Conservation (phyloP, 2,888 invertebrate species). For the Tetranychus truncatus region DNA sequence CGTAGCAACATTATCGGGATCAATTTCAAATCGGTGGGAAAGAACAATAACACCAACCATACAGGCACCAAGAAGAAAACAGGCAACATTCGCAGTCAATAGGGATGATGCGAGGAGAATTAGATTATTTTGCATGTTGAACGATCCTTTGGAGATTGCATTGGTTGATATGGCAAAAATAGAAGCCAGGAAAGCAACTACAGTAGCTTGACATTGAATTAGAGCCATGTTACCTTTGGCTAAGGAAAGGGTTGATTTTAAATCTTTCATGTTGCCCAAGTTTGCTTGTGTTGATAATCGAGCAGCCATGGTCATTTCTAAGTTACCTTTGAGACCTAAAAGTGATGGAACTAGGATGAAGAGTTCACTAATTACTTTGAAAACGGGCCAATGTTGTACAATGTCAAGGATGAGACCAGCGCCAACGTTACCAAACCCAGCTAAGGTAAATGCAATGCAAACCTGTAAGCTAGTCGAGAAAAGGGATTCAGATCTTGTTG, state of each 20-base stretch:
- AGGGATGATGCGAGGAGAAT: constrained; percentile 68
- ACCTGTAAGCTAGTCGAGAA: constrained; percentile 44
- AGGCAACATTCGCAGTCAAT: constrained; percentile 68
- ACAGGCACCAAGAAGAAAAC: constrained; percentile 47
- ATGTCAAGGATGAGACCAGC: constrained; percentile 65
- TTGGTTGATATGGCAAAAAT: constrained; percentile 33
- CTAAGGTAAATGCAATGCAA: constrained; percentile 55
- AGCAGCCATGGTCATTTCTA: constrained; percentile 43
- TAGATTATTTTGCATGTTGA: constrained; percentile 44
- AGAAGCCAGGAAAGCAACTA: constrained; percentile 37
- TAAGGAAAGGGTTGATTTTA: constrained; percentile 33
- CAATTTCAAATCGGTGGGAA: constrained; percentile 41
- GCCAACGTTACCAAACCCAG: constrained; percentile 76
- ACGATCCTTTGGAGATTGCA: constrained; percentile 6
- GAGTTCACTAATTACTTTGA: constrained; percentile 36
- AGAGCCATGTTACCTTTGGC: constrained; percentile 38
- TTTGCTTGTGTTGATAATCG: constrained; percentile 41
- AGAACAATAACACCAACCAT: constrained; percentile 24
- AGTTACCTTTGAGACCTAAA: constrained; percentile 41
- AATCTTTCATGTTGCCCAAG: constrained; percentile 37
- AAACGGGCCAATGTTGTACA: constrained; percentile 45
- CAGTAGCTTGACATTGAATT: constrained; percentile 34
- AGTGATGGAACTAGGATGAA: constrained; percentile 41
- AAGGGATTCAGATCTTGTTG: not conserved
- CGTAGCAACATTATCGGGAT: constrained; percentile 82